Evolutionary conservation across 2,113 vertebrate species (phyloP).

Genomic region (Marmota monax): DNA sequence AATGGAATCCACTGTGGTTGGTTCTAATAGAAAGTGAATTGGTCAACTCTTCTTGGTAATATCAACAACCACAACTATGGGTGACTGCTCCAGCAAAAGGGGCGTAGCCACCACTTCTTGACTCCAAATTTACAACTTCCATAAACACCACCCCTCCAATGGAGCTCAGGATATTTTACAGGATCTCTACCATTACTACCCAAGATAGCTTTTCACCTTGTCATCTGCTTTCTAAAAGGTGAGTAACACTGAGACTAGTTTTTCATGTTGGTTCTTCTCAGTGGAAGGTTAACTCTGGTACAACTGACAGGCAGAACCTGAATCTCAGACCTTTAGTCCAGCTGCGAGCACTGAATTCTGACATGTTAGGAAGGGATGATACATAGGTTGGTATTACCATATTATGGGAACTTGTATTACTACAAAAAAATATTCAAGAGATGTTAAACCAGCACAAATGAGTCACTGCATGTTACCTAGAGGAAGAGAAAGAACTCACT

Average conservation of each 20-base stretch:
- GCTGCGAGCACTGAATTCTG: neutral
- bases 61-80: neutral
- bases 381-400: neutral
- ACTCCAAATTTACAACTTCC: neutral
- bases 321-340: neutral
- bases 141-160: neutral
- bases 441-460: neutral
- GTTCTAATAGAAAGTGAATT: neutral
- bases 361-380: neutral
- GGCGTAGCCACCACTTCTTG: neutral
- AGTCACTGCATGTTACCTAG: neutral
- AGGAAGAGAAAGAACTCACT: neutral
- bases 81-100: neutral
- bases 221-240: neutral
- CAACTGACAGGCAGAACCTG: neutral
- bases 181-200: neutral
- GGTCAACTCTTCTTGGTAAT: neutral
- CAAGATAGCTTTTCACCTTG: neutral
- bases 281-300: neutral
- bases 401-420: neutral
- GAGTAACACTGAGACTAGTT: neutral
- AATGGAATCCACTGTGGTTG: neutral
- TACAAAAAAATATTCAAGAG: neutral
- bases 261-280: neutral
- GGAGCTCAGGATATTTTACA: neutral